Conservation (phyloP, 1,140 invertebrate genomes). For the Hylyphantes graminicola region DNA sequence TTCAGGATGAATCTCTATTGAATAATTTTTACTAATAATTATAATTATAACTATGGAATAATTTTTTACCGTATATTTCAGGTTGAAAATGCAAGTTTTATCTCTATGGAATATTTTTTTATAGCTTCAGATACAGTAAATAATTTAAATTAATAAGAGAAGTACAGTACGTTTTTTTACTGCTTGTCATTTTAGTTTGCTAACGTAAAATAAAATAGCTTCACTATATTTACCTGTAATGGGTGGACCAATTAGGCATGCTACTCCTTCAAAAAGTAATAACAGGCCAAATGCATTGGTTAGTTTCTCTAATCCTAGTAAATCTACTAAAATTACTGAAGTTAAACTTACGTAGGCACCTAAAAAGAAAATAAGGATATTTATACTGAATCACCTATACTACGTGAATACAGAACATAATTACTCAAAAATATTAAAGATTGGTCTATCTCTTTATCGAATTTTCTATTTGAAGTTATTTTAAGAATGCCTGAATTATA, state of each 20-base stretch:
- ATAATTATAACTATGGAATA: too few relatives aligned
- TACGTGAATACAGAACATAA: not conserved
- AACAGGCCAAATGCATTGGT: constrained; percentile 94
- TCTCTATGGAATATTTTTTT: too few relatives aligned
- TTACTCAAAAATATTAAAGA: not conserved
- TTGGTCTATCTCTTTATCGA: too few relatives aligned
- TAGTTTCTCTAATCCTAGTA: constrained; percentile 85
- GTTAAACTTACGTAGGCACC: constrained; percentile 94
- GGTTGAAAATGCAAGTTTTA: too few relatives aligned
- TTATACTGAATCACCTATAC: not conserved
- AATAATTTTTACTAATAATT: too few relatives aligned
- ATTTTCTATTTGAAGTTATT: too few relatives aligned
- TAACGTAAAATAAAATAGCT: not conserved
- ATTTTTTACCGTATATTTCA: too few relatives aligned
- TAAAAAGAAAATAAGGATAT: constrained; percentile 43
- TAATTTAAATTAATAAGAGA: too few relatives aligned
- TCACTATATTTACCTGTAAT: constrained; percentile 77
- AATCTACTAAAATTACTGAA: constrained; percentile 87
- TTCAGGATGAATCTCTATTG: too few relatives aligned
- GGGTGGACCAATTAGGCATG: constrained; percentile 87
- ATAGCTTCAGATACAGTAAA: too few relatives aligned
- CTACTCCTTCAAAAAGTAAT: constrained; percentile 90
- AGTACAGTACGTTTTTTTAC: not conserved
- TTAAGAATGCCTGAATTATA: too few relatives aligned
- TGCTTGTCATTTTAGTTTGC: not conserved